Conservation (phyloP, 2,113 vertebrate species). For the Ciconia boyciana region DNA sequence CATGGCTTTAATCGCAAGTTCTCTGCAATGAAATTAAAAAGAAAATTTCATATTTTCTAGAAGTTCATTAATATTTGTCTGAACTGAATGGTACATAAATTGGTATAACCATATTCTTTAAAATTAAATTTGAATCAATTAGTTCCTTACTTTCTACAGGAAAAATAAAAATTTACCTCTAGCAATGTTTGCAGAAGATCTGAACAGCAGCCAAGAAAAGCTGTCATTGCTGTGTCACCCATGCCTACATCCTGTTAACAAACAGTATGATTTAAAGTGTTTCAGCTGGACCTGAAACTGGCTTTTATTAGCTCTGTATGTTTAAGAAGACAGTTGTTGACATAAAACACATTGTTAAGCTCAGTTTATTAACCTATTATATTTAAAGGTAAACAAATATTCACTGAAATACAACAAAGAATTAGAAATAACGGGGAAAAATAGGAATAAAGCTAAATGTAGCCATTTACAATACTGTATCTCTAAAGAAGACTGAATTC, state of each 20-base stretch:
- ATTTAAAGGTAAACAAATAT: not conserved
- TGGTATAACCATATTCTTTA: not conserved
- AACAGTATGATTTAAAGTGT: not conserved
- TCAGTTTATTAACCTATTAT: not conserved
- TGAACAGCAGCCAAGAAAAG: constrained; percentile 88
- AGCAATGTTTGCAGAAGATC: constrained; percentile 91
- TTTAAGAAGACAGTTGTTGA: not conserved
- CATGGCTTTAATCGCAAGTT: not conserved
- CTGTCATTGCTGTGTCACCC: constrained; percentile 87
- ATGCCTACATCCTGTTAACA: constrained; percentile 89
- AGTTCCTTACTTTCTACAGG: not conserved
- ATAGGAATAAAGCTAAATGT: not conserved
- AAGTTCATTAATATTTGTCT: not conserved
- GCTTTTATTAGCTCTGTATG: not conserved
- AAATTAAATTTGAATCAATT: not conserved
- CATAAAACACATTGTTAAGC: not conserved
- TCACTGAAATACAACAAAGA: not conserved
- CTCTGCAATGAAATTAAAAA: not conserved
- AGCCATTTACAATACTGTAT: not conserved
- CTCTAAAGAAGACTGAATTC: not conserved
- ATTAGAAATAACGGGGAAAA: not conserved
- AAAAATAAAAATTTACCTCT: constrained; percentile 81
- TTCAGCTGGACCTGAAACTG: not conserved
- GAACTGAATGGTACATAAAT: not conserved
- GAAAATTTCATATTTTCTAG: rapidly evolving